Percentiles rank a stretch among this genome's conserved stretches.
Conservation (phyloP, 2,797 vertebrate genomes). For the Meda fulgida region DNA sequence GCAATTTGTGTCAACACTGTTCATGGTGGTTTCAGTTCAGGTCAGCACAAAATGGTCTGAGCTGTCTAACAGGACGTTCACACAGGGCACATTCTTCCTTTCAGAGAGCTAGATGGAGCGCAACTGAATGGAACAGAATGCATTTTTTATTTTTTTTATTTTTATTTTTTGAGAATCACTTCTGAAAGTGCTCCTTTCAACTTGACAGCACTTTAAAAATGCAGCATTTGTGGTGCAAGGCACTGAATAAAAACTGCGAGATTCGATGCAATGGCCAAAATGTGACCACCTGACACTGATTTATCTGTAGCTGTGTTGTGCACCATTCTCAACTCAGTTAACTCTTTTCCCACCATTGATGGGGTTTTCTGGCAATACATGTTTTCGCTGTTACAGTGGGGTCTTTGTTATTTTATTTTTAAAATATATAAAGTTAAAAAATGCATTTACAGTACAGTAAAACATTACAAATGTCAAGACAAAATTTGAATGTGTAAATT, state of each 20-base stretch:
- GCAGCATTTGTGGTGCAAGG: not conserved
- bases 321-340: not conserved
- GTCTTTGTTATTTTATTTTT: too few species aligned
- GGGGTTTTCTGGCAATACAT: not conserved
- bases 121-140: conserved; percentile 11
- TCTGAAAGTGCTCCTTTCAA: not conserved
- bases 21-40: conserved; percentile 5
- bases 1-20: conserved; percentile 15
- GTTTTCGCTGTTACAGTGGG: not conserved
- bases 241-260: not conserved
- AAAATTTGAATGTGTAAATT: not conserved
- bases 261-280: not conserved
- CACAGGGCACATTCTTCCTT: conserved; percentile 10
- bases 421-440: not conserved
- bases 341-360: not conserved
- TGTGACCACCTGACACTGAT: not conserved
- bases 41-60: conserved; percentile 14
- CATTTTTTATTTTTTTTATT: not conserved
- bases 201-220: conserved; percentile 13
- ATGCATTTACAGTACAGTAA: not conserved
- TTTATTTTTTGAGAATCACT: not conserved
- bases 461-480: not conserved
- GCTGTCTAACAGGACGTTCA: not conserved
- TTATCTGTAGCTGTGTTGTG: not conserved
- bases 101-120: conserved; percentile 13